These are phyloP conservation scores for Hydrotaea diabolus DNA, from an alignment of 2,888 invertebrate species.

Conservation along the genomic window DNA sequence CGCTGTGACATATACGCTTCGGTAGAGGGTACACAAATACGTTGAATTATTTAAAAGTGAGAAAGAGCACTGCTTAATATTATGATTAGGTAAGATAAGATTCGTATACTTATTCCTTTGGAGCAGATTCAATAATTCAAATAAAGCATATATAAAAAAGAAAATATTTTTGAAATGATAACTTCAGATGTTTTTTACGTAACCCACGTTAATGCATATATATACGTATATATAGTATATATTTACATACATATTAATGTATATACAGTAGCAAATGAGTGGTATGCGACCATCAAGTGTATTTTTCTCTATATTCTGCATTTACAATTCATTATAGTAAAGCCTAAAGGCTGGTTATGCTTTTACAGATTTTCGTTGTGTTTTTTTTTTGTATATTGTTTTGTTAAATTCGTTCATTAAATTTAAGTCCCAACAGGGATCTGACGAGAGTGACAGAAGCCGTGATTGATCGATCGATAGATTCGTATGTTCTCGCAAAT, in stretches of 20 bases:
- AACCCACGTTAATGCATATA: neutral
- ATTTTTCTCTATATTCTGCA: slow-evolving; percentile 64
- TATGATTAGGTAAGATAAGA: too few species aligned
- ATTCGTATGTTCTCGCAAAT: neutral
- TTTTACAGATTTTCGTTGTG: slow-evolving; percentile 56
- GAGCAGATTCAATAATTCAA: too few species aligned
- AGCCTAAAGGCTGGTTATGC: slow-evolving; percentile 77
- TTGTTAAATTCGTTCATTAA: slow-evolving; percentile 19
- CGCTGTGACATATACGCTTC: too few species aligned
- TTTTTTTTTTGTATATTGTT: slow-evolving; percentile 43
- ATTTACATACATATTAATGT: too few species aligned
- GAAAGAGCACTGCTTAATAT: too few species aligned
- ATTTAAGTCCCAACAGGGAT: neutral
- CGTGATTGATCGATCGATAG: neutral
- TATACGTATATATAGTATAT: too few species aligned
- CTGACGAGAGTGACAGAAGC: neutral
- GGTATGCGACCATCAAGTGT: slow-evolving; percentile 42
- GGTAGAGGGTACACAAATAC: too few species aligned
- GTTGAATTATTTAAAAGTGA: too few species aligned
- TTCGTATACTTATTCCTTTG: too few species aligned
- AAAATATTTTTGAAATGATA: too few species aligned
- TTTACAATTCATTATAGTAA: slow-evolving; percentile 78
- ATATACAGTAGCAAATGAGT: slow-evolving; percentile 48
- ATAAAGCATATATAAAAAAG: too few species aligned
- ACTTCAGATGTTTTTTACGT: neutral